phyloP scores from a whole-genome alignment of 2,888 invertebrate species.

The Subacronicta megacephala region DNA sequence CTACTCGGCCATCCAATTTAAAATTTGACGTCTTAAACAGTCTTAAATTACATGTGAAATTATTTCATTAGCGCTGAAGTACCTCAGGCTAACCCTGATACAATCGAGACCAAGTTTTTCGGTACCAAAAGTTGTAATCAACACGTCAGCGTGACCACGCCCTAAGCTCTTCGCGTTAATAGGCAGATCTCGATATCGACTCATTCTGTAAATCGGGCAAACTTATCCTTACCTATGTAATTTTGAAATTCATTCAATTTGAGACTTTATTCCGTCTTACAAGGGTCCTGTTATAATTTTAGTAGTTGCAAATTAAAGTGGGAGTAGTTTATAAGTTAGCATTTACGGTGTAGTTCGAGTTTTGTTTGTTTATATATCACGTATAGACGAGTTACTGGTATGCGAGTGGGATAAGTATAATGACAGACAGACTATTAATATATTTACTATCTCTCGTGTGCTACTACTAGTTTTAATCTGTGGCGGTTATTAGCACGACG shows the following conservation, averaged over 20 bases:
- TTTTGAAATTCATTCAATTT: slow-evolving; percentile 26
- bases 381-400: slow-evolving; percentile 51
- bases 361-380: slow-evolving; percentile 69
- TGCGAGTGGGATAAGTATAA: slow-evolving; percentile 20
- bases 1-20: slow-evolving; percentile 89
- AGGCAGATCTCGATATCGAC: slow-evolving; percentile 81
- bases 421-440: slow-evolving; percentile 33
- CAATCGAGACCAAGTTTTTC: slow-evolving; percentile 74
- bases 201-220: slow-evolving; percentile 74
- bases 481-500: slow-evolving; percentile 8
- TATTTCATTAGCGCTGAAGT: slow-evolving; percentile 85
- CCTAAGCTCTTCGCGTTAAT: slow-evolving; percentile 82
- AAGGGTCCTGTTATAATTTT: slow-evolving; percentile 31
- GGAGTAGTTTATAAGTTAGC: slow-evolving; percentile 68
- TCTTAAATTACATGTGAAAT: slow-evolving; percentile 87
- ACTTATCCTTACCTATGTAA: slow-evolving; percentile 39
- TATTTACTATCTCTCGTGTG: slow-evolving; percentile 26
- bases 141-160: slow-evolving; percentile 82
- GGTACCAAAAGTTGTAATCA: slow-evolving; percentile 84
- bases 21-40: slow-evolving; percentile 89
- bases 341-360: slow-evolving; percentile 69
- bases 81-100: slow-evolving; percentile 69
- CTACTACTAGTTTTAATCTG: slow-evolving; percentile 17
- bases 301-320: slow-evolving; percentile 19
- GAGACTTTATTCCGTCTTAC: slow-evolving; percentile 30